Percentiles rank a stretch among this genome's conserved stretches.
Conservation (phyloP, 2,888 invertebrate genomes). For the Cephus sareptanus region DNA sequence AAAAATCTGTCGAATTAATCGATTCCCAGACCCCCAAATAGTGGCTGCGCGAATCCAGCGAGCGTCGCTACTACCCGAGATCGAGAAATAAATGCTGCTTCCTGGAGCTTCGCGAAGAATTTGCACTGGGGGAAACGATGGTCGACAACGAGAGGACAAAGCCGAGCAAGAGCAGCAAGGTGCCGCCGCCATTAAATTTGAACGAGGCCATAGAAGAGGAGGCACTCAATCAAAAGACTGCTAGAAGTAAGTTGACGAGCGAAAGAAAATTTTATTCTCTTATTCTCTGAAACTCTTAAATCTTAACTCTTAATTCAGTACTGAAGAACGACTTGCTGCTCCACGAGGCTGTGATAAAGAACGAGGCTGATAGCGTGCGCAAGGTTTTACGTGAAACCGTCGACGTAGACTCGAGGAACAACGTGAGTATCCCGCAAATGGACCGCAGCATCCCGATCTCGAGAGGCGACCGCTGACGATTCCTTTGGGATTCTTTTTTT, state of each 20-base stretch:
- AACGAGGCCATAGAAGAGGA: constrained; percentile 51
- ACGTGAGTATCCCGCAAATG: constrained; percentile 68
- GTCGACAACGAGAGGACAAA: not conserved
- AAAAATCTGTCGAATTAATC: no score
- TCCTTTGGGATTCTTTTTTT: constrained; percentile 1
- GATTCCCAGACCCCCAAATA: no score
- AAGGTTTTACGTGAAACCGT: constrained; percentile 75
- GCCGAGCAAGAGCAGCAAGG: constrained; percentile 27
- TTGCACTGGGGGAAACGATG: not conserved
- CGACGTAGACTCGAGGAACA: constrained; percentile 79
- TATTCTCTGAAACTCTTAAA: constrained; percentile 41
- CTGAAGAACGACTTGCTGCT: constrained; percentile 77
- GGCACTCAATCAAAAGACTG: constrained; percentile 55
- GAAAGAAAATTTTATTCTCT: no score
- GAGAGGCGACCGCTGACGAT: no score
- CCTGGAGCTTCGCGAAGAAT: not conserved
- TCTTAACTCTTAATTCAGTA: constrained; percentile 52
- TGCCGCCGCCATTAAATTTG: constrained; percentile 49
- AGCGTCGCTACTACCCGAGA: no score
- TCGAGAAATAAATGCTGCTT: no score
- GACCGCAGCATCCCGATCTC: no score
- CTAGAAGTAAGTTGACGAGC: constrained; percentile 49
- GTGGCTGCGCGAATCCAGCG: no score
- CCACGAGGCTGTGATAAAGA: constrained; percentile 81
- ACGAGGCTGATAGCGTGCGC: constrained; percentile 75